These are phyloP conservation scores for Phrynocephalus forsythii DNA, from an alignment of 2,797 vertebrate genomes.

Conservation along the genomic window DNA sequence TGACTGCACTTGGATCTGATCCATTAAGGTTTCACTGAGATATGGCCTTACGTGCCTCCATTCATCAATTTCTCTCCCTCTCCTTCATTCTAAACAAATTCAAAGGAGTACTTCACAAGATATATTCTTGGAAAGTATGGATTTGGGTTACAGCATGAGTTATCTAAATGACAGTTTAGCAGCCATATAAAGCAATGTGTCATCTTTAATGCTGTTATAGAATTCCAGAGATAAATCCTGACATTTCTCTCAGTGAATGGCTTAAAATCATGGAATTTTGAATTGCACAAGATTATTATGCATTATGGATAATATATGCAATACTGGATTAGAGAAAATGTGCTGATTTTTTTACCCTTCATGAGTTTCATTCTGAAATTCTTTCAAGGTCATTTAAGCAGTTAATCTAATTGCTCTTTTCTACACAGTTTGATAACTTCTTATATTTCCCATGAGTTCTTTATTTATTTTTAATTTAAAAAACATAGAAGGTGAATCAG, in stretches of 20 bases:
- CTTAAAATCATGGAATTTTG: background rate
- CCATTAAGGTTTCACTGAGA: background rate
- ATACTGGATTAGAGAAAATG: background rate
- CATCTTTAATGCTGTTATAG: background rate
- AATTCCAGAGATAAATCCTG: slow-evolving; percentile 9
- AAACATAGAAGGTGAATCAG: background rate
- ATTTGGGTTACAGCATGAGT: slow-evolving; percentile 24
- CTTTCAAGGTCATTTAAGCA: background rate
- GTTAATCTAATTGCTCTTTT: background rate
- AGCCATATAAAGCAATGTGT: slow-evolving; percentile 24
- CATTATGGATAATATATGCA: background rate
- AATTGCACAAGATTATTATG: slow-evolving; percentile 1
- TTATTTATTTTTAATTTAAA: background rate
- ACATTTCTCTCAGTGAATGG: slow-evolving; percentile 35
- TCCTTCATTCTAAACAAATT: background rate
- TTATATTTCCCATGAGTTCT: background rate
- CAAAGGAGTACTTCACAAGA: slow-evolving; percentile 27
- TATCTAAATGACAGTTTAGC: slow-evolving; percentile 22
- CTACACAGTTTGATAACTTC: background rate
- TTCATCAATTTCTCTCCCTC: background rate
- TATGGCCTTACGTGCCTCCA: background rate
- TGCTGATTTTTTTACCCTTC: background rate
- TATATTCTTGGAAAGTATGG: slow-evolving; percentile 9
- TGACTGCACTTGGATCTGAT: background rate
- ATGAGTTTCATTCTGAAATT: background rate